A percentile compares a stretch with the other conserved stretches of the same genome.
Conservation (phyloP, 2,797 vertebrate species). For the Enteromius afrohamiltoni region DNA sequence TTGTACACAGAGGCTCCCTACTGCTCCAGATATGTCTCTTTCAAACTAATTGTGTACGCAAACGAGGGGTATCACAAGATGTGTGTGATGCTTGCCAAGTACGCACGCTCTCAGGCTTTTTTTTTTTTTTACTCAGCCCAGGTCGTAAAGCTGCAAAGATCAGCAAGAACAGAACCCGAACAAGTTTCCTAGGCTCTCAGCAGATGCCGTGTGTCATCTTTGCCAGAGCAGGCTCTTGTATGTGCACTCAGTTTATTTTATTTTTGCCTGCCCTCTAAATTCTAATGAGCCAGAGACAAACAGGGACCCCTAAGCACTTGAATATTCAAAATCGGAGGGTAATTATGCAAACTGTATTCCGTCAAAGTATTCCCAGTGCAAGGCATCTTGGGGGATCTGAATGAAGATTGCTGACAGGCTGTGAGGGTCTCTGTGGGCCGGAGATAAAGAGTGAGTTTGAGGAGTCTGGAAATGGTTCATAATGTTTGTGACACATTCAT, state of each 20-base stretch:
- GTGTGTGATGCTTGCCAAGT: constrained; percentile 51
- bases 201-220: constrained; percentile 12
- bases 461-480: constrained; percentile 55
- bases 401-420: constrained; percentile 58
- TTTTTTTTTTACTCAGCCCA: neutral
- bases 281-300: constrained; percentile 59
- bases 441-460: constrained; percentile 61
- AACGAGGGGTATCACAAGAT: constrained; percentile 49
- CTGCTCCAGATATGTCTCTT: constrained; percentile 55
- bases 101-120: neutral
- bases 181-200: constrained; percentile 11
- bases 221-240: constrained; percentile 21
- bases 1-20: constrained; percentile 46
- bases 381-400: constrained; percentile 23
- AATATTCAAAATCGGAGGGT: constrained; percentile 55
- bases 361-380: constrained; percentile 57
- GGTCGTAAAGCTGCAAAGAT: constrained; percentile 49
- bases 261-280: constrained; percentile 52
- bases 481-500: constrained; percentile 54
- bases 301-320: constrained; percentile 51
- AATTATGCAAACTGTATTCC: constrained; percentile 65
- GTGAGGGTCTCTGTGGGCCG: constrained; percentile 54
- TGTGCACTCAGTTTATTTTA: constrained; percentile 24
- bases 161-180: constrained; percentile 32
- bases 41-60: constrained; percentile 54